Base-by-base conservation (phyloP, 1,140 invertebrate genomes). In the Zaprionus capensis region DNA sequence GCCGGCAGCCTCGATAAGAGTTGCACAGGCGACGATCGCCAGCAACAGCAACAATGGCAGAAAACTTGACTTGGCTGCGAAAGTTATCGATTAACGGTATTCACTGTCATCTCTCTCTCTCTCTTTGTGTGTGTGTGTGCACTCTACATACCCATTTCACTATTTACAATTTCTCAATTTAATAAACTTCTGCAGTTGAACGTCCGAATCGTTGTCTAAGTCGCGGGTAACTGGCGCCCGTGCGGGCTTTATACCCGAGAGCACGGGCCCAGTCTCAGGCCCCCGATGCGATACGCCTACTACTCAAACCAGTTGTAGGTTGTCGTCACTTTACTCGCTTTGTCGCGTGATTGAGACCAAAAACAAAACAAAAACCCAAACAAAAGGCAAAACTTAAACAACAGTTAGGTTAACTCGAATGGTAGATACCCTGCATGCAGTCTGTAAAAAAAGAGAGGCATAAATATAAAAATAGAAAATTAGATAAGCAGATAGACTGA, bases 141-240 rank as follows among this genome's bases (percentile, higher is more conserved):
- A 17, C 28, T 4, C 31, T 49, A 81, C 81, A 31, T 79, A 79
- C 84, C 85, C 84, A 88, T 88, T 68, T 73, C 46, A 24, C 17
- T 24, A 12, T 12, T 51, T 24, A 12, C 46, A 51, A 51, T 24
- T 51, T 24, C 20, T 22, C 46, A 51, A 51, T 9, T 51, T 24
- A 12, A 22, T 51, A 20, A 51, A 51, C 14, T 5, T 51, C 20
- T 51, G 9, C 36, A 73, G 67, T 83, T 76, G 66, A 65, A 90
- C 84, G 85, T 88, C 84, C 85, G 85, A 63, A 64, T 65, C 58
- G 85, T 67, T 73, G 82, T 65, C 76, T 69, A 41, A 76, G 68
- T 81, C 66, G 71, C 57, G 57, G 22, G 36, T 71, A 72, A 88
- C 84, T 88, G 85, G 15, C 58, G 78, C 64, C 68, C 67, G 53